Base-by-base conservation (phyloP, 2,888 invertebrate species). In the Sepioteuthis lessoniana region DNA sequence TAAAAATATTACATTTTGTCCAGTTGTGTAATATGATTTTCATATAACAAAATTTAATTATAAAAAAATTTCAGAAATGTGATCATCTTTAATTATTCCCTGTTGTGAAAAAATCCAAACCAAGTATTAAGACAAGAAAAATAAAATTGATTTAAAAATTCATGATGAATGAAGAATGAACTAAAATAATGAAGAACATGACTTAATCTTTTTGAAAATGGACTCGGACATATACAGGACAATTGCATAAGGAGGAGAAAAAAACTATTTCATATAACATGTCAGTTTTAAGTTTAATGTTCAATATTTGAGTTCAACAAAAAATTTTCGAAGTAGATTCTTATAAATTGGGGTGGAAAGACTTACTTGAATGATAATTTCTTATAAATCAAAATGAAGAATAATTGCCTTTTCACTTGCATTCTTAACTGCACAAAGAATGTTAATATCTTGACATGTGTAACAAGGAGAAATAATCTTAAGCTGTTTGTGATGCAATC, bases 1-100 rank as follows among this genome's bases (percentile, higher is more conserved):
- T 76, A 76, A 76, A 76, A 76, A 76, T 55, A 55, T 76, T 76
- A 76, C 76, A 76, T 76, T 76, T 76, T n/a, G n/a, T 76, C 13
- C 16, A 76, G n/a, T 16, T n/a, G n/a, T 10, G n/a, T n/a, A 60
- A 7, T 60, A 76, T 31, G 76, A 76, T 76, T n/a, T n/a, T 76
- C n/a, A 76, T n/a, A 76, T n/a, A 76, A 76, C 13, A n/a, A n/a
- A 76, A 76, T 25, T n/a, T 13, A 35, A 35, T 2, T 16, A 76
- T n/a, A 10, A 76, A 76, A 76, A n/a, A 76, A 76, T n/a, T 76
- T 13, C n/a, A 76, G 55, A 55, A 25, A n/a, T 76, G n/a, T 76
- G n/a, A n/a, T 76, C n/a, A 76, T 76, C n/a, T 60, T 76, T 76
- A 76, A 76, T 76, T 25, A 55, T 76, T 76, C 8, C 76, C 76